Evolutionary conservation across 2,113 vertebrate species (phyloP).

Genomic region (Pseudonaja textilis): DNA sequence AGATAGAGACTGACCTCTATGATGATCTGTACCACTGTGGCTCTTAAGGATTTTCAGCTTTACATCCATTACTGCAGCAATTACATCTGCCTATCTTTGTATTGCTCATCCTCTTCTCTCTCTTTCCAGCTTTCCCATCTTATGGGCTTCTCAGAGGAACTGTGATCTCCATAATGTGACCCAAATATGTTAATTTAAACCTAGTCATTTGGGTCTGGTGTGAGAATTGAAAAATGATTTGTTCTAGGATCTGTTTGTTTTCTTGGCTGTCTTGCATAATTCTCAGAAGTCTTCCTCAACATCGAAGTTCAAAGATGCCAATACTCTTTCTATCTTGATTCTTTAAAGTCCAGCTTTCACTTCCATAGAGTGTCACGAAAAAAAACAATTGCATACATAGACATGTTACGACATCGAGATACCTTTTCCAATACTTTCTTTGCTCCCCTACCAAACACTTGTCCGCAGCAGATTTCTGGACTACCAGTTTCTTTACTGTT

Average conservation of each 20-base stretch:
- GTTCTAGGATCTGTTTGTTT: background rate
- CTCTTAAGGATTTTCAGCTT: background rate
- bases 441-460: background rate
- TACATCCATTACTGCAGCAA: background rate
- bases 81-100: background rate
- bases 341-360: background rate
- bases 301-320: background rate
- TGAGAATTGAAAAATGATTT: background rate
- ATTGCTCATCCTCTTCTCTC: background rate
- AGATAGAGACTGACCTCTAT: background rate
- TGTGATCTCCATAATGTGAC: background rate
- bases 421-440: background rate
- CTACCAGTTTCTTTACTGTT: background rate
- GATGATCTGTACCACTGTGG: background rate
- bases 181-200: too few species aligned
- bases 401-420: background rate
- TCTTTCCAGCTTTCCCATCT: background rate
- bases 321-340: background rate
- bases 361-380: background rate
- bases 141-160: background rate
- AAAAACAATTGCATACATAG: background rate
- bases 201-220: background rate
- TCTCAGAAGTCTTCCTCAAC: background rate
- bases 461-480: background rate
- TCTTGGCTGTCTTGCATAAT: background rate